Percentiles rank a stretch among this genome's conserved stretches.
phyloP scores from a whole-genome alignment of 64 coral and sea anemone species.

The Exaiptasia diaphana region DNA sequence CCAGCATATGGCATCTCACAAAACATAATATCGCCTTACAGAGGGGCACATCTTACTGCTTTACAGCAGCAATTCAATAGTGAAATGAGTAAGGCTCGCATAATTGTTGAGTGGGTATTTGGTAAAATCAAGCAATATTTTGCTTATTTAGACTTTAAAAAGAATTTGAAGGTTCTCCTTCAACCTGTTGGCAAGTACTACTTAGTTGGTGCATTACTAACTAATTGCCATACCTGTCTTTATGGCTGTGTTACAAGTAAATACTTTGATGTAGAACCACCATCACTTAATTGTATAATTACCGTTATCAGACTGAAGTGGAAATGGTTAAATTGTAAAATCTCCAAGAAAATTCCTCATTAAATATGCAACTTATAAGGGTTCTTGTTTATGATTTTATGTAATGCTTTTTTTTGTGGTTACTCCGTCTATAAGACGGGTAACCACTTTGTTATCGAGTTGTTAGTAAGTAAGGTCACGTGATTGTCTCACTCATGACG shows the following conservation, averaged over 20 bases:
- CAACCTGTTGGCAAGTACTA: conserved; percentile 61
- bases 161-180: conserved; percentile 33
- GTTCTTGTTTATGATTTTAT: no score
- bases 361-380: no score
- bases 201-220: conserved; percentile 40
- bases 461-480: no score
- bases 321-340: no score
- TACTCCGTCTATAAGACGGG: no score
- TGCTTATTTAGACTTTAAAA: conserved; percentile 38
- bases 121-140: conserved; percentile 52
- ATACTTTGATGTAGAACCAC: not conserved
- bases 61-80: conserved; percentile 55
- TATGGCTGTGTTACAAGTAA: not conserved
- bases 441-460: no score
- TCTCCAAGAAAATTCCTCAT: no score
- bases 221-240: conserved; percentile 39
- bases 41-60: conserved; percentile 38
- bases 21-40: conserved; percentile 62
- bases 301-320: no score
- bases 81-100: conserved; percentile 43
- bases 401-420: no score
- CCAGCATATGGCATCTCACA: conserved; percentile 56
- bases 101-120: conserved; percentile 55
- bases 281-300: no score
- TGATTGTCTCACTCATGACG: no score